Evolutionary conservation across 2,888 invertebrate genomes (phyloP).

Genomic region (Endomychus coccineus): DNA sequence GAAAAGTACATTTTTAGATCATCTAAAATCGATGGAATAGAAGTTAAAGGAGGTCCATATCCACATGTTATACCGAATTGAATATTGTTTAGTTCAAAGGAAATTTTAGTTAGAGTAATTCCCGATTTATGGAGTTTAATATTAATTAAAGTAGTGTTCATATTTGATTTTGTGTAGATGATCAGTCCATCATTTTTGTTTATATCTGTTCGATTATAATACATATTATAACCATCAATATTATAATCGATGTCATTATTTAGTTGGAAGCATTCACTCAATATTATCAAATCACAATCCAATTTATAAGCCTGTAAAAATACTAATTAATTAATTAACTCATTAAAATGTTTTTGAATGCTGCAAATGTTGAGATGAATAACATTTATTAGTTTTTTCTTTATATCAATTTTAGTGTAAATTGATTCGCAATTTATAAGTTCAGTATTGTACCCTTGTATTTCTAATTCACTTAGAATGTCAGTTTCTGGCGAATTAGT

Average conservation of each 20-base stretch:
- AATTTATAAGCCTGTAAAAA: neutral
- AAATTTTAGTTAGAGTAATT: neutral
- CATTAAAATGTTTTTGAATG: neutral
- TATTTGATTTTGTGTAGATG: neutral
- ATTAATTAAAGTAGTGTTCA: neutral
- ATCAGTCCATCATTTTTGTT: conserved; percentile 3
- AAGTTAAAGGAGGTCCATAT: conserved; percentile 1
- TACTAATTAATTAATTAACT: neutral
- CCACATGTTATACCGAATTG: neutral
- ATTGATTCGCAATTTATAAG: too few species aligned
- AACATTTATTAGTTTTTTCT: neutral
- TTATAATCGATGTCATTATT: neutral
- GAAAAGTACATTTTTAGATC: neutral
- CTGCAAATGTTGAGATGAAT: conserved; percentile 3
- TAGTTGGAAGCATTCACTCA: conserved; percentile 2
- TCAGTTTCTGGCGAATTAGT: too few species aligned
- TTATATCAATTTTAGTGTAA: too few species aligned
- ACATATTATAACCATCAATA: neutral
- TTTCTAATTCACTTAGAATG: too few species aligned
- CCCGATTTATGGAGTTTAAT: neutral
- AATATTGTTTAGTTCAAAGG: neutral
- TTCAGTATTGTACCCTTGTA: too few species aligned
- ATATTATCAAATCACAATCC: conserved; percentile 1
- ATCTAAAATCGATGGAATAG: neutral
- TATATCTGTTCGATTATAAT: conserved; percentile 1